These are phyloP conservation scores for Urocynchramus pylzowi DNA, from an alignment of 2,113 vertebrate species.

Conservation along the genomic window DNA sequence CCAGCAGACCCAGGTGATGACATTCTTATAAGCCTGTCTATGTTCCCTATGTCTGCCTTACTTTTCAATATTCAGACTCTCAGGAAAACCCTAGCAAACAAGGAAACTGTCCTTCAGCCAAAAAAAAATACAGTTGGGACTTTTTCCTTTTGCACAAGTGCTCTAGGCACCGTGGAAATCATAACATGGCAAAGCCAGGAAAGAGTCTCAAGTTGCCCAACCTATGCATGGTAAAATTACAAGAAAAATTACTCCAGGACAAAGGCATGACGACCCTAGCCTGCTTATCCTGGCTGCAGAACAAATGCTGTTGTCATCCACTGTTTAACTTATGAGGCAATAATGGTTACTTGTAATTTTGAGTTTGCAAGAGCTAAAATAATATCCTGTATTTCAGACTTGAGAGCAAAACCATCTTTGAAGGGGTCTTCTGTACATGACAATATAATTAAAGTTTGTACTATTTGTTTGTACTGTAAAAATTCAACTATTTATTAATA, in stretches of 20 bases:
- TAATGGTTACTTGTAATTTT: conserved; percentile 36
- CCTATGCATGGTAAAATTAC: conserved; percentile 51
- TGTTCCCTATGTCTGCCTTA: not conserved
- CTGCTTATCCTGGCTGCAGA: conserved; percentile 60
- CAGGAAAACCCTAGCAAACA: conserved; percentile 9
- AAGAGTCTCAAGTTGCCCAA: conserved; percentile 29
- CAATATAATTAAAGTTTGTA: not conserved
- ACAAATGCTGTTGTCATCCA: conserved; percentile 22
- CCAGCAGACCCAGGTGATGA: not conserved
- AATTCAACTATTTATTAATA: not conserved
- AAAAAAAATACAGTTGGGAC: not conserved
- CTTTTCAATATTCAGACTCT: not conserved
- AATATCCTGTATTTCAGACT: conserved; percentile 1
- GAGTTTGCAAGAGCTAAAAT: conserved; percentile 39
- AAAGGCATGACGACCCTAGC: conserved; percentile 69
- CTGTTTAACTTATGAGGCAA: conserved; percentile 55
- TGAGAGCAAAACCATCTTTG: not conserved
- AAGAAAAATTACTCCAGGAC: conserved; percentile 46
- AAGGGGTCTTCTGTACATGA: not conserved
- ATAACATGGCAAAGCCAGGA: conserved; percentile 1
- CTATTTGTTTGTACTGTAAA: too few relatives aligned
- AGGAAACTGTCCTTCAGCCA: conserved; percentile 22
- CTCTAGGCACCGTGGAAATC: not conserved
- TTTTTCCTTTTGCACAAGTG: conserved; percentile 7
- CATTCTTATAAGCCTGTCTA: not conserved